These are phyloP conservation scores for Thereva nobilitata DNA, from an alignment of 2,888 invertebrate species.

Conservation along the genomic window DNA sequence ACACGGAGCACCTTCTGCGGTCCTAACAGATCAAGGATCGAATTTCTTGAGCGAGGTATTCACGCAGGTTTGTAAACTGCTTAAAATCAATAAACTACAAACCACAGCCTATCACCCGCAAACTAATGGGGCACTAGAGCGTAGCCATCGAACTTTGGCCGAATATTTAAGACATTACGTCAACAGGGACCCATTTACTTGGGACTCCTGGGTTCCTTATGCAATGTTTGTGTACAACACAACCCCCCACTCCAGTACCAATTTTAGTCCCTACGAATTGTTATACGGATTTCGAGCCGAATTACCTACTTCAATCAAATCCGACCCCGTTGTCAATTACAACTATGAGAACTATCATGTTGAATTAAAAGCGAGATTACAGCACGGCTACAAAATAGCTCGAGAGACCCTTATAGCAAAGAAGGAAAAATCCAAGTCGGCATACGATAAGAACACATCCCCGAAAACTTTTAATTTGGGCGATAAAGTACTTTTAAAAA, in stretches of 20 bases:
- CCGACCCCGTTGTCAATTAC: conserved; percentile 1
- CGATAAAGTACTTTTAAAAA: conserved; percentile 21
- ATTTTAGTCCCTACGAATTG: neutral
- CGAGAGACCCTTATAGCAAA: conserved; percentile 1
- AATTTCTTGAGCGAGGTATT: conserved; percentile 1
- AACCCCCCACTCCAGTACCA: conserved; percentile 42
- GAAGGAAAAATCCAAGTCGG: conserved; percentile 11
- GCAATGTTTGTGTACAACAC: conserved; percentile 48
- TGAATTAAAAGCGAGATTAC: conserved; percentile 15
- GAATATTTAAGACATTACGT: conserved; percentile 49
- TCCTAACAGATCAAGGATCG: conserved; percentile 5
- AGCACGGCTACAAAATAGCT: conserved; percentile 22
- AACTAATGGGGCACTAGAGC: conserved; percentile 48
- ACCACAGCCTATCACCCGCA: conserved; percentile 27
- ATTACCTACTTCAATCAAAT: neutral
- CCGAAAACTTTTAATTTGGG: conserved; percentile 12
- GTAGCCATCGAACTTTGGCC: too few species aligned
- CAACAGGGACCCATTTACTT: conserved; percentile 45
- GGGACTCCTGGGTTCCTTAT: conserved; percentile 48
- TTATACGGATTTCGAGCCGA: neutral
- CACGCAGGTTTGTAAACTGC: neutral
- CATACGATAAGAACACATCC: conserved; percentile 14
- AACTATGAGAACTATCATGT: conserved; percentile 18
- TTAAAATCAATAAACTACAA: conserved; percentile 11
- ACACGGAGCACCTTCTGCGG: neutral